Conservation (phyloP, 2,113 vertebrate genomes). For the Hemiscyllium ocellatum region DNA sequence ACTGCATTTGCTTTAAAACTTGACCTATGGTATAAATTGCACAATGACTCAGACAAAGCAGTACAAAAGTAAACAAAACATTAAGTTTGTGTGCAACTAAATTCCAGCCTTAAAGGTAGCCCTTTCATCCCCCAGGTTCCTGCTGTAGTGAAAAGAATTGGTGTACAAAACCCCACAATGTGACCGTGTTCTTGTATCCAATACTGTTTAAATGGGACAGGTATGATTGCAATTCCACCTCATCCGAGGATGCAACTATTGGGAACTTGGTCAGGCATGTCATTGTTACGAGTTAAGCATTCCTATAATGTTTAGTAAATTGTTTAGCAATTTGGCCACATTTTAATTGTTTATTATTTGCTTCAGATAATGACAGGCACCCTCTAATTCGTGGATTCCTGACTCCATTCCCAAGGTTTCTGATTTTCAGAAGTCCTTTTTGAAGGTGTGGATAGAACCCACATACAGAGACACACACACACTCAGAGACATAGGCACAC, state of each 20-base stretch:
- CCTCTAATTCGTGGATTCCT: too few species aligned
- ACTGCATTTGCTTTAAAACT: neutral
- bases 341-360: neutral
- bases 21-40: neutral
- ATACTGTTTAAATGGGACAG: neutral
- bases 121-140: neutral
- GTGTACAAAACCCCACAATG: neutral
- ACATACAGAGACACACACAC: too few species aligned
- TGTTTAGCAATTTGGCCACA: neutral
- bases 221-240: neutral
- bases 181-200: neutral
- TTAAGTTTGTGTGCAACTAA: neutral
- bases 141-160: neutral
- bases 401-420: too few species aligned
- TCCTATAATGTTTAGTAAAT: neutral
- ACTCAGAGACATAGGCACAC: too few species aligned
- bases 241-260: neutral
- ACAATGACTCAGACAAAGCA: neutral
- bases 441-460: too few species aligned
- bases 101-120: neutral
- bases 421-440: too few species aligned
- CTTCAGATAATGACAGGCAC: neutral
- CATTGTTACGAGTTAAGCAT: neutral
- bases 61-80: neutral
- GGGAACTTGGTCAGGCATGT: neutral